phyloP scores from a whole-genome alignment of 2,888 invertebrate genomes.

The Sinotaia quadrata region DNA sequence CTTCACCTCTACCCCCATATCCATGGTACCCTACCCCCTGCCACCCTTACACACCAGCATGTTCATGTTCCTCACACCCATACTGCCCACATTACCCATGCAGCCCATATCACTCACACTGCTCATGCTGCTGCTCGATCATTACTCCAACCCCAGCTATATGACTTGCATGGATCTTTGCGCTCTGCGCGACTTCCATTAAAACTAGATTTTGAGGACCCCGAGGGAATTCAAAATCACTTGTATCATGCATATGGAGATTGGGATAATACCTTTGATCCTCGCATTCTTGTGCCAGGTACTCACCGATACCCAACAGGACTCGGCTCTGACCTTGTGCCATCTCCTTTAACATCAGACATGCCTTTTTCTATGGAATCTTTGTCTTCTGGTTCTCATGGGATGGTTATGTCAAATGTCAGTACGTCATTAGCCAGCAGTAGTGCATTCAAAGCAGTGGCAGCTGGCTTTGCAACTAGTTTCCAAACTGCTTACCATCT shows the following conservation, averaged over 20 bases:
- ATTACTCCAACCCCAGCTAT: slow-evolving; percentile 66
- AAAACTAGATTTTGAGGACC: slow-evolving; percentile 66
- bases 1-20: slow-evolving; percentile 70
- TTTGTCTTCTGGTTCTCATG: slow-evolving; percentile 5
- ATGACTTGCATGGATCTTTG: slow-evolving; percentile 63
- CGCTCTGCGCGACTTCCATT: slow-evolving; percentile 49
- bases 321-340: slow-evolving; percentile 59
- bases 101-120: neutral
- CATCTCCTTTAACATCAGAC: slow-evolving; percentile 55
- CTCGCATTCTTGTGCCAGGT: slow-evolving; percentile 52
- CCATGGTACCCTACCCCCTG: slow-evolving; percentile 56
- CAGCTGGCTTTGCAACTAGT: slow-evolving; percentile 40
- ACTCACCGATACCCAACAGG: slow-evolving; percentile 38
- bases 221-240: slow-evolving; percentile 66
- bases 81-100: slow-evolving; percentile 4
- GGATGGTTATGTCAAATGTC: slow-evolving; percentile 5
- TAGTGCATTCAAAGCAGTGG: slow-evolving; percentile 56
- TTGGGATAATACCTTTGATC: slow-evolving; percentile 68
- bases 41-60: slow-evolving; percentile 33
- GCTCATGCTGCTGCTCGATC: slow-evolving; percentile 37
- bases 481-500: slow-evolving; percentile 38
- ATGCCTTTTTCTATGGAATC: slow-evolving; percentile 53
- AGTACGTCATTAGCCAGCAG: slow-evolving; percentile 37
- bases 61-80: slow-evolving; percentile 25
- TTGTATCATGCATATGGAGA: slow-evolving; percentile 68